Evolutionary conservation across 1,140 invertebrate genomes (phyloP).

Genomic region (Hylaeus volcanicus): DNA sequence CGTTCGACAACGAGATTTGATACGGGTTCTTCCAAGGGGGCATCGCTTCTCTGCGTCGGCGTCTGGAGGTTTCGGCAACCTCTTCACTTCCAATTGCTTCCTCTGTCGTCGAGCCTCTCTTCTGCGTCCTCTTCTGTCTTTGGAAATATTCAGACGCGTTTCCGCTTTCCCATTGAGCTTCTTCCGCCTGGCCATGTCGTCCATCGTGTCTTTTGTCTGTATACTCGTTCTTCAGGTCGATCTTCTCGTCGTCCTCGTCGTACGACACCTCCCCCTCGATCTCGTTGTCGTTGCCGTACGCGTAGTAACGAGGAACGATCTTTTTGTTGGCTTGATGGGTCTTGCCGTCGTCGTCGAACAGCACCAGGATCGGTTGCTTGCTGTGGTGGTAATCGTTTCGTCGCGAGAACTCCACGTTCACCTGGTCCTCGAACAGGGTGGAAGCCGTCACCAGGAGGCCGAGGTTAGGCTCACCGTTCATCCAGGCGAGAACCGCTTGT

Average conservation of each 20-base stretch:
- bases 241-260: constrained; percentile 14
- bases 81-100: background rate
- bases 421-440: constrained; percentile 65
- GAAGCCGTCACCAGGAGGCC: constrained; percentile 73
- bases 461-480: constrained; percentile 69
- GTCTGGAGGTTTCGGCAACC: background rate
- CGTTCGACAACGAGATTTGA: background rate
- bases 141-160: constrained; percentile 50
- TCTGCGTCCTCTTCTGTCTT: constrained; percentile 55
- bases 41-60: constrained; percentile 26
- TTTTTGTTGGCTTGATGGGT: constrained; percentile 30
- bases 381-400: constrained; percentile 62
- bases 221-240: constrained; percentile 41
- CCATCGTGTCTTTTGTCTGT: background rate
- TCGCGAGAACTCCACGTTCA: constrained; percentile 68
- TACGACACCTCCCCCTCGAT: constrained; percentile 27
- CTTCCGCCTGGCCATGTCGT: constrained; percentile 51
- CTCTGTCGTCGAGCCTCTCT: background rate
- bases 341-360: constrained; percentile 71
- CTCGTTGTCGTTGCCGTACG: constrained; percentile 50
- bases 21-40: background rate
- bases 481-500: constrained; percentile 70
- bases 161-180: constrained; percentile 21
- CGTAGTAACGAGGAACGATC: constrained; percentile 38
- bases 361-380: constrained; percentile 75